Conservation (phyloP, 2,888 invertebrate genomes). For the Cryptocheilus praepositus region DNA sequence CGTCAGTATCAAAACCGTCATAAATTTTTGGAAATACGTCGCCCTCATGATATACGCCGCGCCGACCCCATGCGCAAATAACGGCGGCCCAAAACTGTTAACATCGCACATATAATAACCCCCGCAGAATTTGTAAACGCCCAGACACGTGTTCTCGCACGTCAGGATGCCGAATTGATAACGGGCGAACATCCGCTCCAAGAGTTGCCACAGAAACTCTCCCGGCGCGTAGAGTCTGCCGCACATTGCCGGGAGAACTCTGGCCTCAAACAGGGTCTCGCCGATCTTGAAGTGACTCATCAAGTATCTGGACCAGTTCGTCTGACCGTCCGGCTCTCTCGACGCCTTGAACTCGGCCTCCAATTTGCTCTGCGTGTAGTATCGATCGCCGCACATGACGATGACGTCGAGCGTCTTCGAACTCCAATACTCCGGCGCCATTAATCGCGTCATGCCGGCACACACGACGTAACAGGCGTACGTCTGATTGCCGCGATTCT, state of each 20-base stretch:
- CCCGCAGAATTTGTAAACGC: conserved; percentile 64
- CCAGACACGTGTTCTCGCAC: conserved; percentile 62
- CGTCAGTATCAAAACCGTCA: conserved; percentile 55
- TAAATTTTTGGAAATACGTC: conserved; percentile 60
- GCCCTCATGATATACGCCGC: conserved; percentile 60
- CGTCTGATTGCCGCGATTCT: conserved; percentile 80
- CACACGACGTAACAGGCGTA: conserved; percentile 78
- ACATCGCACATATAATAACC: conserved; percentile 67
- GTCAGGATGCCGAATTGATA: conserved; percentile 60
- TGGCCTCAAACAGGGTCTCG: conserved; percentile 59
- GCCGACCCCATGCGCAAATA: conserved; percentile 62
- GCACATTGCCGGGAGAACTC: conserved; percentile 48
- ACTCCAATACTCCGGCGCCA: conserved; percentile 68
- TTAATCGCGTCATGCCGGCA: conserved; percentile 67
- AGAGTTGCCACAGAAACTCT: conserved; percentile 54
- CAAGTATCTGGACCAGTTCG: conserved; percentile 46
- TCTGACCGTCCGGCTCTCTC: conserved; percentile 33
- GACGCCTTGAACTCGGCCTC: conserved; percentile 50
- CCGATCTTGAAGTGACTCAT: conserved; percentile 60
- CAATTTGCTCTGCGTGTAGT: conserved; percentile 58
- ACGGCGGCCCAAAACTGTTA: conserved; percentile 62
- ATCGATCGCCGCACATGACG: conserved; percentile 66
- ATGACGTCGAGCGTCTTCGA: conserved; percentile 62
- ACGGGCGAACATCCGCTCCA: conserved; percentile 59
- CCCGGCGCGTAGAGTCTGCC: conserved; percentile 56